These are phyloP conservation scores for Rhyacichthys aspro DNA, from an alignment of 2,797 vertebrate genomes.

Conservation along the genomic window DNA sequence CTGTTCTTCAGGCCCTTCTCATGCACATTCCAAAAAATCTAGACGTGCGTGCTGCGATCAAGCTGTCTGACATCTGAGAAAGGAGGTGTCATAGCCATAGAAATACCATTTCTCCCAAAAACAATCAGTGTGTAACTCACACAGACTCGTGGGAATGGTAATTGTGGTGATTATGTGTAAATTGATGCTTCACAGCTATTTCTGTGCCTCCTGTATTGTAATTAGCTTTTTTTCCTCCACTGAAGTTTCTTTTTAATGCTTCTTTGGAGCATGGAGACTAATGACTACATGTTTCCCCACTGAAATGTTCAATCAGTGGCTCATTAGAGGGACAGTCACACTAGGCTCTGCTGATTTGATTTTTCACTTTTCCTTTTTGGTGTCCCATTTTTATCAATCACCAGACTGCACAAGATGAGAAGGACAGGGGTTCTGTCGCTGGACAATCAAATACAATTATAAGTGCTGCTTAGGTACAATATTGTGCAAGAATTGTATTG, in stretches of 20 bases:
- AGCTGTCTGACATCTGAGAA: conserved; percentile 17
- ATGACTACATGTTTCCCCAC: conserved; percentile 76
- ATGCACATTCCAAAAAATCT: background rate
- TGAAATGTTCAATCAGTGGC: conserved; percentile 80
- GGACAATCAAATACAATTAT: background rate
- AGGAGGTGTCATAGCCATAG: conserved; percentile 65
- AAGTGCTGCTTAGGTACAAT: too few relatives aligned
- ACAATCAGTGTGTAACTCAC: conserved; percentile 52
- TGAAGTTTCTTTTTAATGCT: conserved; percentile 71
- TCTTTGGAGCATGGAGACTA: conserved; percentile 70
- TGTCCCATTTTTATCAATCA: conserved; percentile 64
- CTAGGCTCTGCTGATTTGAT: conserved; percentile 71
- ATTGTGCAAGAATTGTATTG: too few relatives aligned
- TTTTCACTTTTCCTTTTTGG: conserved; percentile 68
- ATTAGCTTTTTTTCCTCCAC: conserved; percentile 61
- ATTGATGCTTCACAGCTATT: conserved; percentile 75
- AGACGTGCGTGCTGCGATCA: conserved; percentile 3
- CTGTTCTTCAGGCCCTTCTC: background rate
- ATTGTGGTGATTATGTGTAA: conserved; percentile 76
- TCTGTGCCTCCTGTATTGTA: conserved; percentile 72
- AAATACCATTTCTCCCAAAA: conserved; percentile 57
- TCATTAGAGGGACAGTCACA: conserved; percentile 70
- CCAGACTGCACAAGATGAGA: conserved; percentile 33
- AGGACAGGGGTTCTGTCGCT: background rate
- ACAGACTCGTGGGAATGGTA: conserved; percentile 63